Conservation (phyloP, 2,888 invertebrate genomes). For the Ectemnius continuus region DNA sequence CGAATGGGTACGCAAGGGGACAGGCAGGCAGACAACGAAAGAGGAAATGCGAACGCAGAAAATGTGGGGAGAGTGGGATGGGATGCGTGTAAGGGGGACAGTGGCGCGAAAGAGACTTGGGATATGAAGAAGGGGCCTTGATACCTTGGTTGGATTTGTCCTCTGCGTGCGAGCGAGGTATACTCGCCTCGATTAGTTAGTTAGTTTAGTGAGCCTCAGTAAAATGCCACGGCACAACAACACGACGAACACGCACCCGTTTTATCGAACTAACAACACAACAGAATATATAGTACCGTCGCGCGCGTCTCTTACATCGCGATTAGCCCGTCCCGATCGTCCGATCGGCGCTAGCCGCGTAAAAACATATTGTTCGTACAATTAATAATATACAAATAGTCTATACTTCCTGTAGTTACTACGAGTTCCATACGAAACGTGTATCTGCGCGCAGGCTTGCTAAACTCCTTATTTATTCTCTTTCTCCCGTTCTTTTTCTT, state of each 20-base stretch:
- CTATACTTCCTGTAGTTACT: slow-evolving; percentile 38
- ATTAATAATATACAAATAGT: slow-evolving; percentile 60
- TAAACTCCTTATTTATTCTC: slow-evolving; percentile 52
- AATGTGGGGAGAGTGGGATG: too few species aligned
- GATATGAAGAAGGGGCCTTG: too few species aligned
- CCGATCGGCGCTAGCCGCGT: slow-evolving; percentile 39
- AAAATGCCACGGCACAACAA: slow-evolving; percentile 34
- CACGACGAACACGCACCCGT: slow-evolving; percentile 50
- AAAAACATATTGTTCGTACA: slow-evolving; percentile 50
- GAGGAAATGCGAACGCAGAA: background rate
- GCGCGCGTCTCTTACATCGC: too few species aligned
- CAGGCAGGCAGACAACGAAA: background rate
- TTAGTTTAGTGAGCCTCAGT: background rate
- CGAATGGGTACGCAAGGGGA: too few species aligned
- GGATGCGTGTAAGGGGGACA: background rate
- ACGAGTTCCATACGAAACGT: slow-evolving; percentile 61
- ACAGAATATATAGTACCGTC: slow-evolving; percentile 2
- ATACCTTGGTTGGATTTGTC: background rate
- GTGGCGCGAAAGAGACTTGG: too few species aligned
- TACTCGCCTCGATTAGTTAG: background rate
- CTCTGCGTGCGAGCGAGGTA: background rate
- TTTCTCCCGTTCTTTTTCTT: too few species aligned
- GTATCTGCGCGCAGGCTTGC: slow-evolving; percentile 58
- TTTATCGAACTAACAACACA: slow-evolving; percentile 50
- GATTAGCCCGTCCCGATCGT: slow-evolving; percentile 32